Base-by-base conservation (phyloP, 2,797 vertebrate genomes). In the Huso huso region DNA sequence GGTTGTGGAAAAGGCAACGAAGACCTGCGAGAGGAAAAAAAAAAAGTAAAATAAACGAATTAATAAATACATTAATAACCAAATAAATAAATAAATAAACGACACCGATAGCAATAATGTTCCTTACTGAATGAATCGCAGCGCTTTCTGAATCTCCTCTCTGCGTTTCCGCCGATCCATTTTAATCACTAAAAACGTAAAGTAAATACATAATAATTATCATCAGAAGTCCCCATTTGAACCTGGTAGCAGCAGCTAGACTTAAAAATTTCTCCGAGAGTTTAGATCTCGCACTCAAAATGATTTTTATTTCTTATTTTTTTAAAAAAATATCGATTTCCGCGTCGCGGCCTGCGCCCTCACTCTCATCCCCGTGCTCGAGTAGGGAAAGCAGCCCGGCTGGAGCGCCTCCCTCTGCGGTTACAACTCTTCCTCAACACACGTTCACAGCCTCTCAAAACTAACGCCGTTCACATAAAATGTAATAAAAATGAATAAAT, bases 41-140 rank as follows among this genome's bases (percentile, higher is more conserved):
- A 70, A 48, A 57, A 7, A 70, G 10, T 50, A 11, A 66, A 6
- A 48, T 10, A 62, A 69, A 57, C 10, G 18, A 57, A 63, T 51
- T n/a, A n/a, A 15, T 13, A 23, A 23, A 23, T 23, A 23, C 23
- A 23, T n/a, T n/a, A n/a, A 23, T 23, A 1, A 23, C 3, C 3
- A 23, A 23, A 23, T 9, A 60, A 58, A 18, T 51, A 9, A 23
- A 11, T 3, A 65, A 53, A n/a, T 51, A n/a, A 55, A n/a, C 4
- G 2, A 9, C 49, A 61, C 58, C 12, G 8, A 10, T 5, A 15
- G 6, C 18, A 59, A 15, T 4, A 10, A 49, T 48, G 48, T 13
- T 3, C 83, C 93, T 93, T 89, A 99, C 96, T 98, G 96, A 75
- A 99, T 98, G 71, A 99, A 99, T 72, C 95, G 93, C 86, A 98